Conservation (phyloP, 2,888 invertebrate genomes). For the Eudemis profundana region DNA sequence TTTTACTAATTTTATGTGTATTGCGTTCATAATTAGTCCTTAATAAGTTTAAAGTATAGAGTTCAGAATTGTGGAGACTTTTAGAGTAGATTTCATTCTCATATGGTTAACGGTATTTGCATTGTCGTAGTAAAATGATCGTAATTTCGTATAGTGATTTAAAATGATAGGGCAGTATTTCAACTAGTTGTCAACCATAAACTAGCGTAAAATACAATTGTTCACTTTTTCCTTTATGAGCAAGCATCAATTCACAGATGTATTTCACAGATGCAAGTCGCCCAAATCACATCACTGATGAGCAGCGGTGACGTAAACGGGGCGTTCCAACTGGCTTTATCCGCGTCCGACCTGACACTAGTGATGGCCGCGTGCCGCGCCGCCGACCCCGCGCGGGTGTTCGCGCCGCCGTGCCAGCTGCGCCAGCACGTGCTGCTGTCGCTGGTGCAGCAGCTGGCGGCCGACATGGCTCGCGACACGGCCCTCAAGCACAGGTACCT, state of each 20-base stretch:
- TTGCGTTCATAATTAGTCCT: too few relatives aligned
- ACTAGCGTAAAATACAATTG: not conserved
- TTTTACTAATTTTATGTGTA: not conserved
- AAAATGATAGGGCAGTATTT: too few relatives aligned
- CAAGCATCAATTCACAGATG: too few relatives aligned
- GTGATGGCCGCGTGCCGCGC: slow-evolving; percentile 95
- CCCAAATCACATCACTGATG: slow-evolving; percentile 89
- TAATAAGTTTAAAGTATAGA: too few relatives aligned
- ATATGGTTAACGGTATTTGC: too few relatives aligned
- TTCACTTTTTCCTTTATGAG: not conserved
- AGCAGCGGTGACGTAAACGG: slow-evolving; percentile 91
- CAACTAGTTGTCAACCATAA: too few relatives aligned
- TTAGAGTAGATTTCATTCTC: too few relatives aligned
- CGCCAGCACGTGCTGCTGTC: slow-evolving; percentile 96
- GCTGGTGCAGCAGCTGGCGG: slow-evolving; percentile 94
- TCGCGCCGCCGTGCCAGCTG: slow-evolving; percentile 89
- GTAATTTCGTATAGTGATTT: too few relatives aligned
- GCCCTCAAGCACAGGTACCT: slow-evolving; percentile 30
- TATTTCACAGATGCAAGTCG: slow-evolving; percentile 83
- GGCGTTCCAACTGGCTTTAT: slow-evolving; percentile 96
- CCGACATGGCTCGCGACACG: slow-evolving; percentile 82
- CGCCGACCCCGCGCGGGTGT: slow-evolving; percentile 92
- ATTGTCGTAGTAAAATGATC: too few relatives aligned
- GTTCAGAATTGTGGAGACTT: too few relatives aligned
- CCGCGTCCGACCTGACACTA: slow-evolving; percentile 93